Evolutionary conservation across 2,888 invertebrate species (phyloP).

Genomic region (Chamaedrilus cognettii): DNA sequence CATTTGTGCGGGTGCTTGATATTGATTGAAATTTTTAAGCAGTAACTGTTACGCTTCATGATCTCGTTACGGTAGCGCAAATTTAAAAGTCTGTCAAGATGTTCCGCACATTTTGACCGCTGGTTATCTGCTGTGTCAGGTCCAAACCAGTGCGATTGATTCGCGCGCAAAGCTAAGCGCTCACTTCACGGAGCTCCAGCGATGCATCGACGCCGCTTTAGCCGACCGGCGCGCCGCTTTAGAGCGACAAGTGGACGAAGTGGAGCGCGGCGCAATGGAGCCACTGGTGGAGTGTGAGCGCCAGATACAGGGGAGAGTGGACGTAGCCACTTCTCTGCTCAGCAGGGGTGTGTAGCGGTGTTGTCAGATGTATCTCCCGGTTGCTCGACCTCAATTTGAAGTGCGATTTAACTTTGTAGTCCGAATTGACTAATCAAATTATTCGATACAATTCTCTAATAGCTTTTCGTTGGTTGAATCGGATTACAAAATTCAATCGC

Average conservation of each 20-base stretch:
- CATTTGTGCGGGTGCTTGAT: not conserved
- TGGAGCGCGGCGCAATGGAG: slow-evolving; percentile 42
- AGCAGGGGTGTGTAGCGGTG: slow-evolving; percentile 44
- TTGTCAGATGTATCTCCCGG: no score
- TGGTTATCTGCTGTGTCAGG: slow-evolving; percentile 32
- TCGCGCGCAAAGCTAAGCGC: slow-evolving; percentile 42
- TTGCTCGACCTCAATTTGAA: no score
- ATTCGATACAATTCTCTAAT: no score
- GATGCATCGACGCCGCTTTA: slow-evolving; percentile 40
- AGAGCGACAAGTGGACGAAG: slow-evolving; percentile 42
- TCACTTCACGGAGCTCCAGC: slow-evolving; percentile 45
- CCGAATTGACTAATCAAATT: not conserved
- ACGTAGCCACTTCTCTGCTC: slow-evolving; percentile 44
- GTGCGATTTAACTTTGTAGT: no score
- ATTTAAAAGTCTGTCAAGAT: no score
- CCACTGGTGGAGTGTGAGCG: slow-evolving; percentile 50
- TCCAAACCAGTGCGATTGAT: slow-evolving; percentile 42
- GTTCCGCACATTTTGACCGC: no score
- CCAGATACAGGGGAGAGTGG: slow-evolving; percentile 45
- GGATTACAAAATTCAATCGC: no score
- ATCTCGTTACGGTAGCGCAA: no score
- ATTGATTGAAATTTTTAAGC: not conserved
- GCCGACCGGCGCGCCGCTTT: slow-evolving; percentile 42
- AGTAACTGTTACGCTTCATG: not conserved
- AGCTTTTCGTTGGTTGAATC: no score